phyloP scores from a whole-genome alignment of 2,797 vertebrate genomes.

The Phoebastria nigripes region DNA sequence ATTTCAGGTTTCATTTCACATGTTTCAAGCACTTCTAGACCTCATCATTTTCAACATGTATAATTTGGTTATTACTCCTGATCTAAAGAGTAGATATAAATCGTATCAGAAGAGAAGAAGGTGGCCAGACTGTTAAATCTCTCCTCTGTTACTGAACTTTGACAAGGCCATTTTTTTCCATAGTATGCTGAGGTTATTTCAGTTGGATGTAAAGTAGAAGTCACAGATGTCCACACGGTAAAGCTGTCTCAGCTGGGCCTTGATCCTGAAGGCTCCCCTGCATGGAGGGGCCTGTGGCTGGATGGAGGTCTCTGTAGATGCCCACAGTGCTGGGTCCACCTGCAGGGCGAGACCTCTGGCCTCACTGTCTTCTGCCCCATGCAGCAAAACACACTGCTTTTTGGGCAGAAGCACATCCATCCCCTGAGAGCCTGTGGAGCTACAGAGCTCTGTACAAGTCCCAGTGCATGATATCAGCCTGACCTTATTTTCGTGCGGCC shows the following conservation, averaged over 20 bases:
- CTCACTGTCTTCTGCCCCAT: background rate
- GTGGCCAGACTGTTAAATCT: background rate
- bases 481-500: background rate
- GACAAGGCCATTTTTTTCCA: background rate
- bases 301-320: background rate
- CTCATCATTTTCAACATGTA: background rate
- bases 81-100: background rate
- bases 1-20: constrained; percentile 21
- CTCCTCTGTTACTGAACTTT: background rate
- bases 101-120: background rate
- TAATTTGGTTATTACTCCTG: background rate
- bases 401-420: background rate
- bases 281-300: background rate
- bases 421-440: background rate
- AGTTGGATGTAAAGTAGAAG: background rate
- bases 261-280: background rate
- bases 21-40: background rate
- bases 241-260: background rate
- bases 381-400: background rate
- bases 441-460: background rate
- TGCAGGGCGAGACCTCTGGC: background rate
- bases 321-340: background rate
- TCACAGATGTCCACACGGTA: background rate
- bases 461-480: fast-evolving
- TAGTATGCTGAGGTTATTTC: background rate